phyloP scores from a whole-genome alignment of 2,888 invertebrate species.

The Celastrina argiolus region DNA sequence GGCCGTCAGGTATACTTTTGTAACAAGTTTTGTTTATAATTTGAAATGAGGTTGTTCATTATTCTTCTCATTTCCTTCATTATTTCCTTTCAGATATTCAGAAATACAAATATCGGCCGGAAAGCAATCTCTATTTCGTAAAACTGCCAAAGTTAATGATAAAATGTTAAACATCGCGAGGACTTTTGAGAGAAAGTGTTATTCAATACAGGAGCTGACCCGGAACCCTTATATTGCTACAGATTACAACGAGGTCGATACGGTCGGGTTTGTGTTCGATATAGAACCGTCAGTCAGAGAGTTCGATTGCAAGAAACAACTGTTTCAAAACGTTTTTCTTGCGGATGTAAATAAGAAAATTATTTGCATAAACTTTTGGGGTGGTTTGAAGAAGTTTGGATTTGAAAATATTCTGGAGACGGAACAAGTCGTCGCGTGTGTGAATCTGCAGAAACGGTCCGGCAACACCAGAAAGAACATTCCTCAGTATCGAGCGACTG shows the following conservation, averaged over 20 bases:
- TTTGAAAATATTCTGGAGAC: conserved; percentile 75
- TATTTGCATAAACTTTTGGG: conserved; percentile 76
- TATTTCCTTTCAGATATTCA: conserved; percentile 54
- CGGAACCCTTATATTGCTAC: conserved; percentile 44
- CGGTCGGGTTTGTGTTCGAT: conserved; percentile 81
- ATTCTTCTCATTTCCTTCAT: too few species aligned
- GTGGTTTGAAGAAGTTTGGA: conserved; percentile 67
- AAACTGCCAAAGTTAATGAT: conserved; percentile 42
- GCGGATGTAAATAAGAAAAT: conserved; percentile 75
- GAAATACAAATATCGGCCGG: conserved; percentile 78
- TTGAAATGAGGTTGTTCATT: too few species aligned
- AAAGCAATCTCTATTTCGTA: conserved; percentile 66
- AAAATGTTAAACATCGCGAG: conserved; percentile 36
- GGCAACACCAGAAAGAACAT: conserved; percentile 71
- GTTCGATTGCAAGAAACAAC: conserved; percentile 51
- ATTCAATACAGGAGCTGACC: conserved; percentile 64
- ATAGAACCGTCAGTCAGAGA: conserved; percentile 69
- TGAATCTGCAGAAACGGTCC: conserved; percentile 80
- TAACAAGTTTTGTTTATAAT: too few species aligned
- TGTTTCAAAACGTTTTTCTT: conserved; percentile 78
- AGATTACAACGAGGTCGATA: conserved; percentile 84
- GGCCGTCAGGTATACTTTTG: conserved; percentile 50
- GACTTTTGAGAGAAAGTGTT: conserved; percentile 55
- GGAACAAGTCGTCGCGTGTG: conserved; percentile 77
- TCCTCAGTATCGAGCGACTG: conserved; percentile 79